A percentile compares a stretch with the other conserved stretches of the same genome.
These are phyloP conservation scores for Heliothis subflexa DNA, from an alignment of 1,140 invertebrate species.

Conservation along the genomic window DNA sequence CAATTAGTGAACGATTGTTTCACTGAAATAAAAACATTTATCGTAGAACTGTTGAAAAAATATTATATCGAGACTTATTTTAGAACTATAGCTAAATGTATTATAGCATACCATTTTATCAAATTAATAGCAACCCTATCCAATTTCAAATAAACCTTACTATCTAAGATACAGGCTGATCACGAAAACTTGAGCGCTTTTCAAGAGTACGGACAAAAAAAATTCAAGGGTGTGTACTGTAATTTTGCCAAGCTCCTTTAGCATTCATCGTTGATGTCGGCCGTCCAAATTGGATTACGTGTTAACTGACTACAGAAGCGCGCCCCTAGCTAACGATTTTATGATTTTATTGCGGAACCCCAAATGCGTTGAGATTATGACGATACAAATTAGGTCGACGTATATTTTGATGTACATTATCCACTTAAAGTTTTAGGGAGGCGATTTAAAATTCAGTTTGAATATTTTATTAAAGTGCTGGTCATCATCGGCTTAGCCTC, in stretches of 20 bases:
- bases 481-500: too few relatives aligned
- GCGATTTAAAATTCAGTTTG: not conserved
- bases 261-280: conserved; percentile 70
- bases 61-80: too few relatives aligned
- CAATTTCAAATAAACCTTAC: too few relatives aligned
- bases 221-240: conserved; percentile 52
- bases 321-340: conserved; percentile 68
- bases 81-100: too few relatives aligned
- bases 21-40: too few relatives aligned
- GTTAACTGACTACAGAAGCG: conserved; percentile 63
- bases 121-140: too few relatives aligned
- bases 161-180: not conserved
- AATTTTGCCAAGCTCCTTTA: conserved; percentile 74
- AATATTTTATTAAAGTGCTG: not conserved
- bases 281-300: conserved; percentile 81
- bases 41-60: too few relatives aligned
- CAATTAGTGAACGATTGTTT: too few relatives aligned
- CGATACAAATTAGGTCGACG: conserved; percentile 53
- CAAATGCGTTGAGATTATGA: conserved; percentile 65
- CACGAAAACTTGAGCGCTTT: conserved; percentile 2
- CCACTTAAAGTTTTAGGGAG: not conserved
- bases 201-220: conserved; percentile 21
- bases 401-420: conserved; percentile 21
- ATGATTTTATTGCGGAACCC: conserved; percentile 72
- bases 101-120: too few relatives aligned